Evolutionary conservation across 1,140 invertebrate species (phyloP), one percentile per base, ranked within the genome.

Genomic region (Triops longicaudatus): DNA sequence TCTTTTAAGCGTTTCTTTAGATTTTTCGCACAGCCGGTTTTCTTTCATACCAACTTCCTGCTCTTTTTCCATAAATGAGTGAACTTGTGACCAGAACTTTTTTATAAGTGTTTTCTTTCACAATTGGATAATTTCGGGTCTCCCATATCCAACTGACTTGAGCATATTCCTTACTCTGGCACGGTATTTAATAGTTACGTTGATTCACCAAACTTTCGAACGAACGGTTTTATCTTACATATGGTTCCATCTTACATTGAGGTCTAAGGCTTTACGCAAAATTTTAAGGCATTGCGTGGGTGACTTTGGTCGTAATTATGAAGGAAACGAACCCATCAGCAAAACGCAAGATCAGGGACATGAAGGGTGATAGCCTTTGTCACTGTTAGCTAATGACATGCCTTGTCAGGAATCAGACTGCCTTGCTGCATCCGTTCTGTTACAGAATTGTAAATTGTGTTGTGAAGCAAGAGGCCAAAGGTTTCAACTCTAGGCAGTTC

Each of bases 371-470:
- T 63, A 63, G 50, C 14, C 50, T 63, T 63, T 63, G 50, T 63
- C 50, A 63, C 14, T 63, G n/a, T 63, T 63, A 63, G 50, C 50
- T 63, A 63, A 63, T 63, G 50, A 22, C 50, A 63, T 63, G 50
- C 50, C 17, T 63, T 63, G 50, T 63, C 50, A 63, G 50, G 50
- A 63, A 63, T 63, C 50, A 0, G 50, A 63, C 50, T 63, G 50
- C n/a, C 10, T 9, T 14, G 50, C 17, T 63, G 50, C 50, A 63
- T 63, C 50, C 50, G 14, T 63, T 12, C 50, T 22, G n/a, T 22
- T 14, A 63, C 22, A 22, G 5, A 63, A 63, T 63, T 14, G 14
- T 63, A 14, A 22, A 17, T 63, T 63, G 50, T 63, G 14, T 63
- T 63, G 10, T 63, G 50, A 63, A 63, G 50, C 7, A 63, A 63